Evolutionary conservation across 2,888 invertebrate species (phyloP).

Genomic region (Leptinotarsa juncta): DNA sequence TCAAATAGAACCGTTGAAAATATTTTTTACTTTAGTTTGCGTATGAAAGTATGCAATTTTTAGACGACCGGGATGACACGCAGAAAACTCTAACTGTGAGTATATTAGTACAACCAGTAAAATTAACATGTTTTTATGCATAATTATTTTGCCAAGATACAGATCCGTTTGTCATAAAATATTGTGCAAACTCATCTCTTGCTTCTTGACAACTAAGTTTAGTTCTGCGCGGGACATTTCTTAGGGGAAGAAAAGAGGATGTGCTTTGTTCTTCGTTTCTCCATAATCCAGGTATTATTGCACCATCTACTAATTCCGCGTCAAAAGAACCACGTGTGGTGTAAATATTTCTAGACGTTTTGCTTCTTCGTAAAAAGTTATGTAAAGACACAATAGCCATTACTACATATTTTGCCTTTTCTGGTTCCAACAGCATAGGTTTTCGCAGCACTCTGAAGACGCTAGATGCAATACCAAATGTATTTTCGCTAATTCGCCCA

Average conservation of each 20-base stretch:
- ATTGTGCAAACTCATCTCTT: slow-evolving; percentile 23
- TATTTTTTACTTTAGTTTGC: no score
- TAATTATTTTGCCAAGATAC: slow-evolving; percentile 19
- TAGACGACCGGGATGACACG: slow-evolving; percentile 8
- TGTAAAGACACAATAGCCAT: slow-evolving; percentile 35
- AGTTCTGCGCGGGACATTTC: slow-evolving; percentile 21
- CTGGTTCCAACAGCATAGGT: slow-evolving; percentile 33
- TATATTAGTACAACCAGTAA: slow-evolving; percentile 3
- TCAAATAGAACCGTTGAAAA: no score
- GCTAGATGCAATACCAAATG: slow-evolving; percentile 36
- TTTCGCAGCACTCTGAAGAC: slow-evolving; percentile 38
- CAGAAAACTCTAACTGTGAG: slow-evolving; percentile 14
- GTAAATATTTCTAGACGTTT: slow-evolving; percentile 31
- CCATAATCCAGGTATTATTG: slow-evolving; percentile 20
- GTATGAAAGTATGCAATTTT: slow-evolving; percentile 22
- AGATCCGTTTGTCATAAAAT: slow-evolving; percentile 21
- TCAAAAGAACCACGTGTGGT: slow-evolving; percentile 32
- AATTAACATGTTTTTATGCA: not conserved
- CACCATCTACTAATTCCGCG: slow-evolving; percentile 25
- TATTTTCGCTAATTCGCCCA: slow-evolving; percentile 32
- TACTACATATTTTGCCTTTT: not conserved
- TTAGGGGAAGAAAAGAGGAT: slow-evolving; percentile 20
- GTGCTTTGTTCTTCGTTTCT: slow-evolving; percentile 15
- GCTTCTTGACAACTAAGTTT: slow-evolving; percentile 21
- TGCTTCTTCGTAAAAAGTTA: slow-evolving; percentile 41